Evolutionary conservation across 2,888 invertebrate species (phyloP).

Genomic region (Drosophila sordidapex): DNA sequence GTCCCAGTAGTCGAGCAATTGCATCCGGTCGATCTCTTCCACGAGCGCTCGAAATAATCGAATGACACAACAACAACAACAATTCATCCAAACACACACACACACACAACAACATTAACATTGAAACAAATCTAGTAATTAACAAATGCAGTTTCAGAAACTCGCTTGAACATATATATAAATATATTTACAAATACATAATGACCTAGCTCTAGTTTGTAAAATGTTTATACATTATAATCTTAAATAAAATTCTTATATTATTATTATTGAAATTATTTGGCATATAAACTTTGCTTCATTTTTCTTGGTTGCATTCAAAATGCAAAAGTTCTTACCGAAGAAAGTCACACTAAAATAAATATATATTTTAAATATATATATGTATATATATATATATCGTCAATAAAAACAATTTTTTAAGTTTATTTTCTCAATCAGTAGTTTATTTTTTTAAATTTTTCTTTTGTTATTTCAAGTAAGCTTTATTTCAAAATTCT

Average conservation of each 20-base stretch:
- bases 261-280: constrained; percentile 71
- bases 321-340: neutral
- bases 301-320: neutral
- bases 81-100: neutral
- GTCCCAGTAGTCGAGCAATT: constrained; percentile 43
- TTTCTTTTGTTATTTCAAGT: neutral
- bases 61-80: constrained; percentile 10
- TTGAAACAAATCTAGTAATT: constrained; percentile 18
- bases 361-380: neutral
- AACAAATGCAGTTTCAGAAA: constrained; percentile 43
- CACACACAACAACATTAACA: constrained; percentile 3
- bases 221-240: constrained; percentile 49
- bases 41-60: constrained; percentile 39
- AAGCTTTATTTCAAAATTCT: neutral
- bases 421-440: neutral
- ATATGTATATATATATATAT: neutral
- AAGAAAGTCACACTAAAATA: neutral
- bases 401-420: neutral
- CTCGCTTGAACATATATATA: constrained; percentile 27
- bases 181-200: constrained; percentile 12
- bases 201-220: constrained; percentile 42
- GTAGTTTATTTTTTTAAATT: neutral
- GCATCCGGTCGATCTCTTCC: constrained; percentile 44
- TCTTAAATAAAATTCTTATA: constrained; percentile 43
- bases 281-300: no score